Evolutionary conservation across 2,888 invertebrate genomes (phyloP).

Genomic region (Fragum fragum): DNA sequence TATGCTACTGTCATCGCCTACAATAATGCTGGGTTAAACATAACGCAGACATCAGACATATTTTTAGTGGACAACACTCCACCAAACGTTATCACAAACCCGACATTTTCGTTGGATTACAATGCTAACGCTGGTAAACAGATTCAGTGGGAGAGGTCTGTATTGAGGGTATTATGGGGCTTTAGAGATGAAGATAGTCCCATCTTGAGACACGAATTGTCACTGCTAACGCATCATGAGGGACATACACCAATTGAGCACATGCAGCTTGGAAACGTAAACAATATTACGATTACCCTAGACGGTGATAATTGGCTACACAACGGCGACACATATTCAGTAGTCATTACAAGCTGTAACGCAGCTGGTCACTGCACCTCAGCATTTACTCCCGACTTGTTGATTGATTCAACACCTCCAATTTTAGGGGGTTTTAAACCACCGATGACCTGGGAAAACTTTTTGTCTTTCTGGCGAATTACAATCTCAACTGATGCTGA

Average conservation of each 20-base stretch:
- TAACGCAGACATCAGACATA: conserved; percentile 38
- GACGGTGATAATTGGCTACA: conserved; percentile 46
- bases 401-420: conserved; percentile 74
- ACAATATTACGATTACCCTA: conserved; percentile 44
- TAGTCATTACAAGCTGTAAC: conserved; percentile 65
- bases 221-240: conserved; percentile 58
- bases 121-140: neutral
- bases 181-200: conserved; percentile 64
- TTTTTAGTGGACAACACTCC: conserved; percentile 53
- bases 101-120: conserved; percentile 25
- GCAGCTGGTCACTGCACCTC: conserved; percentile 67
- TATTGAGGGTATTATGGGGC: conserved; percentile 51
- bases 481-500: conserved; percentile 38
- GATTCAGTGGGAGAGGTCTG: conserved; percentile 62
- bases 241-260: conserved; percentile 60
- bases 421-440: conserved; percentile 69
- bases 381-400: conserved; percentile 43
- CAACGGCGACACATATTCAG: conserved; percentile 63
- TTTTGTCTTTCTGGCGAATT: neutral
- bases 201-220: conserved; percentile 49
- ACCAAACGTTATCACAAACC: conserved; percentile 27
- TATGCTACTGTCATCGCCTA: conserved; percentile 57
- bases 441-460: conserved; percentile 56
- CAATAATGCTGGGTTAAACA: conserved; percentile 39
- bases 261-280: conserved; percentile 47